Conservation (phyloP, 2,888 invertebrate species). For the Strigamia crassipes region DNA sequence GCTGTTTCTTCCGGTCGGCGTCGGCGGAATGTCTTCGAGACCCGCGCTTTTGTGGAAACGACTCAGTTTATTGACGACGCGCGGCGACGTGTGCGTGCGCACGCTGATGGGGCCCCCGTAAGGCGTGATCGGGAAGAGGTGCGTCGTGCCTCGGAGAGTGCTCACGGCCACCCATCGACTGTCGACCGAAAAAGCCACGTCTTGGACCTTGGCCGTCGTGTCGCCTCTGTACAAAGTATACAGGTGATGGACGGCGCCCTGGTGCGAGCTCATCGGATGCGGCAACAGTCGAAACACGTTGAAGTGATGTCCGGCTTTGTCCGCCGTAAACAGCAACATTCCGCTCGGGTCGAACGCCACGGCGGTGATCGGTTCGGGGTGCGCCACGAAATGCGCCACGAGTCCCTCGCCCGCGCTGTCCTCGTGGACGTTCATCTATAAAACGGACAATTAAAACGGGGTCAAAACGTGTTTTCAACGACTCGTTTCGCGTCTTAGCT, state of each 20-base stretch:
- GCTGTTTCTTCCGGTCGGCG: constrained; percentile 69
- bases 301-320: constrained; percentile 91
- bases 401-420: constrained; percentile 70
- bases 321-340: constrained; percentile 85
- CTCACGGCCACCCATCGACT: constrained; percentile 95
- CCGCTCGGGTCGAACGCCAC: constrained; percentile 91
- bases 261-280: constrained; percentile 82
- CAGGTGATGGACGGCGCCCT: constrained; percentile 90
- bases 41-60: constrained; percentile 97
- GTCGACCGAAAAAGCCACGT: constrained; percentile 89
- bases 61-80: constrained; percentile 91
- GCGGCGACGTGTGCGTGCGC: constrained; percentile 90
- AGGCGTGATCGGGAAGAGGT: constrained; percentile 94
- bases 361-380: constrained; percentile 78
- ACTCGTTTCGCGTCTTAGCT: no score
- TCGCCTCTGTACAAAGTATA: constrained; percentile 94
- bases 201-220: constrained; percentile 90
- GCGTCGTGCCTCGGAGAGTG: constrained; percentile 94
- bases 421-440: constrained; percentile 64
- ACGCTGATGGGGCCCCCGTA: constrained; percentile 91
- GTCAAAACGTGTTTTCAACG: background rate
- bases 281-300: constrained; percentile 93
- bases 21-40: constrained; percentile 67
- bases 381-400: constrained; percentile 85
- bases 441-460: background rate